Conservation (phyloP, 2,888 invertebrate genomes). For the Falcaria lacertinaria region DNA sequence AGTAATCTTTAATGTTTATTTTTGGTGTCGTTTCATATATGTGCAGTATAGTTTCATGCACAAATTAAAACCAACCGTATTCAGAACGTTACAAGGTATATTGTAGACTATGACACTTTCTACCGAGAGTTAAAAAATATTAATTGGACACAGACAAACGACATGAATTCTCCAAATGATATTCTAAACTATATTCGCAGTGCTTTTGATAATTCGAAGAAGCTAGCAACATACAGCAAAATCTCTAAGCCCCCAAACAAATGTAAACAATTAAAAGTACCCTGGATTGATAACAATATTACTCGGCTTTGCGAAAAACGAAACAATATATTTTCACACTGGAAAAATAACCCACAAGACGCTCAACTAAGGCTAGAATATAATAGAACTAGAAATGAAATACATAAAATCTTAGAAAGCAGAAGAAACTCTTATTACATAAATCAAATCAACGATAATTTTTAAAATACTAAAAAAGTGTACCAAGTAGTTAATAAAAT, state of each 20-base stretch:
- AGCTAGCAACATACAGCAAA: too few species aligned
- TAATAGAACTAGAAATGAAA: constrained; percentile 2
- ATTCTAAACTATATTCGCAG: background rate
- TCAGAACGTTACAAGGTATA: background rate
- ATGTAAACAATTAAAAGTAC: background rate
- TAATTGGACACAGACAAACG: background rate
- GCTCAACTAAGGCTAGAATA: constrained; percentile 7
- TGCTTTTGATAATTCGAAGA: background rate
- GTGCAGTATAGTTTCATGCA: too few species aligned
- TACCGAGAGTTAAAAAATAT: background rate
- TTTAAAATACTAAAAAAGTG: constrained; percentile 7
- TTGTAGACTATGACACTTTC: background rate
- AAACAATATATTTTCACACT: constrained; percentile 4
- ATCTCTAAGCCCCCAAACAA: too few species aligned
- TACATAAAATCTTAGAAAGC: background rate
- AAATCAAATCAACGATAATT: constrained; percentile 6
- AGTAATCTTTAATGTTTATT: too few species aligned
- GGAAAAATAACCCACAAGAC: constrained; percentile 2
- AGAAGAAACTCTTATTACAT: background rate
- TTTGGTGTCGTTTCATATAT: too few species aligned
- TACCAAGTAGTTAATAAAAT: constrained; percentile 8
- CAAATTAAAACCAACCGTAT: too few species aligned
- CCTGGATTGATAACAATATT: constrained; percentile 7
- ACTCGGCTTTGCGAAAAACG: constrained; percentile 3
- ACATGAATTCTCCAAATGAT: constrained; percentile 1